These are phyloP conservation scores for Synergus umbraculus DNA, from an alignment of 2,888 invertebrate species.

Conservation along the genomic window DNA sequence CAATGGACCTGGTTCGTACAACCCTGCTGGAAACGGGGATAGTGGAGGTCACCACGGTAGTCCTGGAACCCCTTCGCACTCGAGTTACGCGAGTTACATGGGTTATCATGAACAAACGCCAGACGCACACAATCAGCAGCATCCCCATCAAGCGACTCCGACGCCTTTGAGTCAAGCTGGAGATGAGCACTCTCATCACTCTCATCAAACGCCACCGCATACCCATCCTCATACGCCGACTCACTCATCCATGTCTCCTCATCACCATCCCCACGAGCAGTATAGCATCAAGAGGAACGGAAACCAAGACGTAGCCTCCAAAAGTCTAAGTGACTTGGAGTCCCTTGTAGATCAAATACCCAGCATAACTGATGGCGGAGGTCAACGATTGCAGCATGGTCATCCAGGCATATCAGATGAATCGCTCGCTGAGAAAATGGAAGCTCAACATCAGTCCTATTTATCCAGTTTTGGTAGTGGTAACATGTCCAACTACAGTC, in stretches of 20 bases:
- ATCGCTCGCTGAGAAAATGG: slow-evolving; percentile 69
- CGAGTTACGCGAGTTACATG: slow-evolving; percentile 72
- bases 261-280: slow-evolving; percentile 71
- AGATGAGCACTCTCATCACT: slow-evolving; percentile 73
- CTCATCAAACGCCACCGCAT: slow-evolving; percentile 74
- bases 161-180: slow-evolving; percentile 70
- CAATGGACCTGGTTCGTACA: slow-evolving; percentile 79
- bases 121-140: slow-evolving; percentile 68
- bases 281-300: slow-evolving; percentile 71
- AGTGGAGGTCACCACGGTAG: slow-evolving; percentile 69
- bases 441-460: slow-evolving; percentile 67
- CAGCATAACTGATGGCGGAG: slow-evolving; percentile 86
- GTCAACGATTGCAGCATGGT: slow-evolving; percentile 70
- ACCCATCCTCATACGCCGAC: slow-evolving; percentile 74
- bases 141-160: slow-evolving; percentile 71
- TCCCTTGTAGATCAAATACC: slow-evolving; percentile 95
- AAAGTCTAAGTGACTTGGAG: slow-evolving; percentile 91
- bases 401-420: slow-evolving; percentile 68
- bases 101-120: slow-evolving; percentile 71
- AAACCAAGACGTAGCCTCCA: slow-evolving; percentile 88
- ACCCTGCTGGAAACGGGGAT: slow-evolving; percentile 73
- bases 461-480: slow-evolving; percentile 59
- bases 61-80: slow-evolving; percentile 70
- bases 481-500: slow-evolving; percentile 72
- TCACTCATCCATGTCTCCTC: slow-evolving; percentile 73